Evolutionary conservation across 2,113 vertebrate species (phyloP).

Genomic region (Phasianus colchicus): DNA sequence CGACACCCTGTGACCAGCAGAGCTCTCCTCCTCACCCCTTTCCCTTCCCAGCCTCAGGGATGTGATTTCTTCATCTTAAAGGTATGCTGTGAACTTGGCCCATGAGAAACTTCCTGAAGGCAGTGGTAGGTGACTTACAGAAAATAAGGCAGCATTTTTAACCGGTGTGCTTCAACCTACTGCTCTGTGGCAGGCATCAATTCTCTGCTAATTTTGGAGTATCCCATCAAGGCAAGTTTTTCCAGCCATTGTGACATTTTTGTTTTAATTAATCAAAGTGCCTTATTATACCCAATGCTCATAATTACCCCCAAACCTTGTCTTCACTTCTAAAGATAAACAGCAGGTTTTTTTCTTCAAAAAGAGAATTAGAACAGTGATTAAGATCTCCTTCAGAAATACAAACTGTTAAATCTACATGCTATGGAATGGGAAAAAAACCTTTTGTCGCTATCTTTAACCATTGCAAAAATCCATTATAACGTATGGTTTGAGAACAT

Average conservation of each 20-base stretch:
- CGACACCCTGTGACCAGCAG: not conserved
- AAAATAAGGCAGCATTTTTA: not conserved
- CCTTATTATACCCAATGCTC: not conserved
- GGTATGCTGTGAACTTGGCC: not conserved
- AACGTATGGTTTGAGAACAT: not conserved
- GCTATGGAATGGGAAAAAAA: slow-evolving; percentile 11
- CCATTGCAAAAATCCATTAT: slow-evolving; percentile 12
- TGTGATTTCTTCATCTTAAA: not conserved
- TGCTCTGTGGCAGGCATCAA: not conserved
- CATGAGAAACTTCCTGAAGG: not conserved
- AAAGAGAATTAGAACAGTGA: not conserved
- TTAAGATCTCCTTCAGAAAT: not conserved
- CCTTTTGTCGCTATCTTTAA: not conserved
- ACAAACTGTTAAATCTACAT: not conserved
- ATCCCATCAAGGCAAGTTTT: not conserved
- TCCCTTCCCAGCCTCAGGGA: rapidly evolving
- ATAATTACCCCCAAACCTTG: not conserved
- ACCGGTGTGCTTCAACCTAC: not conserved
- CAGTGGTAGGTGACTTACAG: not conserved
- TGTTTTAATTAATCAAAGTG: not conserved
- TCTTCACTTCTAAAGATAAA: not conserved
- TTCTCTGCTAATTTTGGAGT: not conserved
- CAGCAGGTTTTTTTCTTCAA: not conserved
- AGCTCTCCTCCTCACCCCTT: not conserved
- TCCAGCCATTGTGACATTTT: not conserved